Base-by-base conservation (phyloP, 2,888 invertebrate species). In the Chrysotoxum bicinctum region DNA sequence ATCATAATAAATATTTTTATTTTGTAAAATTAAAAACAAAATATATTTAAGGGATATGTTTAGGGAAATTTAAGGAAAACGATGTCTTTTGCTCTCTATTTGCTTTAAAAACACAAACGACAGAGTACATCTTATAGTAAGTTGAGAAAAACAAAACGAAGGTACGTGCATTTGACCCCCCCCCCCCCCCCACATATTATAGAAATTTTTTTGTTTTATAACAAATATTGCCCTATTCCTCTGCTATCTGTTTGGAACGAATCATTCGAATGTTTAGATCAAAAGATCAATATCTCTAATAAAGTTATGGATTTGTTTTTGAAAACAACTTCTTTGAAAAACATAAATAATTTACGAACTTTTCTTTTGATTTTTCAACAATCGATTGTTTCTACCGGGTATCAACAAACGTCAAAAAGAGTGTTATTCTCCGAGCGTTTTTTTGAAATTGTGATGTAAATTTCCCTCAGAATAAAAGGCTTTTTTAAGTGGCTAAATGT, bases 61-160 rank as follows among this genome's bases (percentile, higher is more conserved):
- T 48, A 14, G 21, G 37, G 26, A 66, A 43, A 50, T 43, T 32
- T 32, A 19, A 78, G 54, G 35, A 72, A 52, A 75, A 45, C 43
- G 83, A 84, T 84, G 84, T 84, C 75, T 84, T 84, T 84, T 84
- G 68, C 84, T 84, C 84, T 84, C 84, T 84, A 84, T 84, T 84
- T 84, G 84, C 84, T 40, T 68, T 21, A 30, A 72, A 43, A 19
- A 75, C 26, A 76, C 84, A 84, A 84, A 84, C 84, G 84, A 84
- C 84, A 84, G 84, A 84, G 84, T 68, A 84, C 84, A 84, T 80
- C 84, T 37, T 23, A 30, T 16, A 35, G 19, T 12, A 16, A 45
- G 43, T 62, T 64, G 8, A 43, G 19, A 12, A 37, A 8, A 8
- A n/a, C 8, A 32, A 56, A 19, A 26, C 19, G 1, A 50, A 50